Percentiles rank a stretch among this genome's conserved stretches.
These are phyloP conservation scores for Sarcophaga bullata DNA, from an alignment of 1,140 invertebrate species.

Conservation along the genomic window DNA sequence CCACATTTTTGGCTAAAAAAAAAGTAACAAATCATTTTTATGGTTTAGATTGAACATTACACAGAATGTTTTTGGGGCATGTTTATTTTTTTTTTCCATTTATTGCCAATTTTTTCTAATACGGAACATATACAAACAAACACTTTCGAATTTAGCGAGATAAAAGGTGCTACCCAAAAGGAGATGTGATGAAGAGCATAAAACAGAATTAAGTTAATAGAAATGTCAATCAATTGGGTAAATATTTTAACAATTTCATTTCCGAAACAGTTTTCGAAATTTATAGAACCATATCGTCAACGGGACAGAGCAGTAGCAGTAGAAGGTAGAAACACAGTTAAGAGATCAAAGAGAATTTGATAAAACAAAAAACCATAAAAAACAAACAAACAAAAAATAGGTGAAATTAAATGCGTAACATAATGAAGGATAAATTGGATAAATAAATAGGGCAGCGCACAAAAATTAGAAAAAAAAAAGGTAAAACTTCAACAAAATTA, in stretches of 20 bases:
- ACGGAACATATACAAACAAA: too few relatives aligned
- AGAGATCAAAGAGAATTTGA: conserved; percentile 8
- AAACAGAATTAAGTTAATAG: conserved; percentile 41
- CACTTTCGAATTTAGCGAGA: background rate
- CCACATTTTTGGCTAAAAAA: conserved; percentile 3
- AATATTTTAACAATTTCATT: conserved; percentile 42
- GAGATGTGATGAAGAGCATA: background rate
- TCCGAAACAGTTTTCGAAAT: conserved; percentile 22
- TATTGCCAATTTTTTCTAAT: conserved; percentile 26
- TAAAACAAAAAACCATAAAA: too few relatives aligned
- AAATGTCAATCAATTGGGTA: conserved; percentile 43
- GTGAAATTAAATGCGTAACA: background rate
- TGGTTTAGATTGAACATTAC: conserved; percentile 27
- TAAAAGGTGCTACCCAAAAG: background rate
- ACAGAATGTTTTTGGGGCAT: conserved; percentile 25
- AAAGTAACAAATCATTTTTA: conserved; percentile 38
- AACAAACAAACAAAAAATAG: too few relatives aligned
- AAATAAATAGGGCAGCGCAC: background rate
- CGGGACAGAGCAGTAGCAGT: background rate
- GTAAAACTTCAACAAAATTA: background rate
- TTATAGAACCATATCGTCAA: background rate
- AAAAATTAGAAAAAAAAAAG: background rate
- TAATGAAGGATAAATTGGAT: background rate
- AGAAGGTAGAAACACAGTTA: background rate
- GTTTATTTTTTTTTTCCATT: conserved; percentile 36